Evolutionary conservation across 2,888 invertebrate genomes (phyloP), one percentile per base, ranked within the genome.

Genomic region (Lasioglossum vierecki): DNA sequence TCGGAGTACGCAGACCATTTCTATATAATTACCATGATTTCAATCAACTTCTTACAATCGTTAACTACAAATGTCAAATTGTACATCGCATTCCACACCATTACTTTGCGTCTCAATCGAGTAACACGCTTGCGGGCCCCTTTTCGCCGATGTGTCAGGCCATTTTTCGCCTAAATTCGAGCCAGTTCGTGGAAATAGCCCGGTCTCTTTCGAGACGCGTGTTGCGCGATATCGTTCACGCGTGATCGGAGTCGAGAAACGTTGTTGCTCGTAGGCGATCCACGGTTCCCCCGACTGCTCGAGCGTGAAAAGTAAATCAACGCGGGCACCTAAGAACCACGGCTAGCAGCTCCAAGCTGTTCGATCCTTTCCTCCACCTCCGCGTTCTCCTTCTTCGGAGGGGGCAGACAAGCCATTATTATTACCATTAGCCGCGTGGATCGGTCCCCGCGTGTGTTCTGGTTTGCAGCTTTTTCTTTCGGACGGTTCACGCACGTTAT

Each of bases 281-380:
- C 78, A 84, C 39, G 76, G n/a, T n/a, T n/a, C 53, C 63, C 63
- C 15, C 63, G 84, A 39, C 76, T 71, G 80, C 76, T 85, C 82
- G 79, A 84, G 70, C 87, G 84, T 88, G 88, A 84, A 86, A 85
- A 84, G 82, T 90, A 90, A 91, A 90, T 91, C 89, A 90, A 84
- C 83, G 79, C 84, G 57, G 39, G 71, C 39, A 63, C 30, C 15
- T 63, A 63, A 30, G 15, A 13, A 15, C 60, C 15, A 53, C n/a
- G 53, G n/a, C 8, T 22, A 18, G 49, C 46, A 6, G 2, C 53
- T 53, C n/a, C 5, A 6, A 63, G 63, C 63, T 63, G 63, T 63
- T 30, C 63, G 30, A 53, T 53, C 9, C 22, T 22, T 53, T 22
- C 30, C 60, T 30, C 26, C 30, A 30, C 60, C 60, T 60, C 57